These are phyloP conservation scores for Drosophila affinis DNA, from an alignment of 2,888 invertebrate species.

Conservation along the genomic window DNA sequence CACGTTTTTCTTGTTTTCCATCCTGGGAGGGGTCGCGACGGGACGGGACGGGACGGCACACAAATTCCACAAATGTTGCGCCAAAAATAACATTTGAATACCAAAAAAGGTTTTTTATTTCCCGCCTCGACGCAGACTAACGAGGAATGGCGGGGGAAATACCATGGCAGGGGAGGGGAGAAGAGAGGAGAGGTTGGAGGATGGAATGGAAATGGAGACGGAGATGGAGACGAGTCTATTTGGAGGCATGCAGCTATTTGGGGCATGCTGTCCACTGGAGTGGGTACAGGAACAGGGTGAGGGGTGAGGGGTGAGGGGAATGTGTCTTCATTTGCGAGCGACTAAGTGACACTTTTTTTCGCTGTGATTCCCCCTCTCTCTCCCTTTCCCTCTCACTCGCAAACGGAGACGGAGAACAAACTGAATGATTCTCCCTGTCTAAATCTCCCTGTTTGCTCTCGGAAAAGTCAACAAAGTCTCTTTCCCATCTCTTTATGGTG, in stretches of 20 bases:
- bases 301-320: background rate
- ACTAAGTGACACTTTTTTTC: conserved; percentile 62
- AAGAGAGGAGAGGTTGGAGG: conserved; percentile 2
- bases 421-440: conserved; percentile 54
- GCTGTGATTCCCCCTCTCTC: conserved; percentile 12
- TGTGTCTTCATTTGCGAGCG: conserved; percentile 53
- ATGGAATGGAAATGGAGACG: conserved; percentile 49
- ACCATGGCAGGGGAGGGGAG: background rate
- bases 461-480: background rate
- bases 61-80: conserved; percentile 68
- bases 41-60: too few species aligned
- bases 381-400: background rate
- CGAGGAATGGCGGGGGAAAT: conserved; percentile 25
- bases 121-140: conserved; percentile 54
- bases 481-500: background rate
- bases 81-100: conserved; percentile 75
- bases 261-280: conserved; percentile 16
- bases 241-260: conserved; percentile 37
- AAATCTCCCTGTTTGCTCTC: conserved; percentile 57
- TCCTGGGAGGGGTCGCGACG: conserved; percentile 6
- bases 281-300: background rate
- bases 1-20: conserved; percentile 48
- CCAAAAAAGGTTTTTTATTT: conserved; percentile 68
- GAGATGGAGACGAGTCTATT: conserved; percentile 60
- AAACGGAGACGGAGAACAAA: conserved; percentile 27